These are phyloP conservation scores for Thysanoteuthis rhombus DNA, from an alignment of 2,888 invertebrate species.

Conservation along the genomic window DNA sequence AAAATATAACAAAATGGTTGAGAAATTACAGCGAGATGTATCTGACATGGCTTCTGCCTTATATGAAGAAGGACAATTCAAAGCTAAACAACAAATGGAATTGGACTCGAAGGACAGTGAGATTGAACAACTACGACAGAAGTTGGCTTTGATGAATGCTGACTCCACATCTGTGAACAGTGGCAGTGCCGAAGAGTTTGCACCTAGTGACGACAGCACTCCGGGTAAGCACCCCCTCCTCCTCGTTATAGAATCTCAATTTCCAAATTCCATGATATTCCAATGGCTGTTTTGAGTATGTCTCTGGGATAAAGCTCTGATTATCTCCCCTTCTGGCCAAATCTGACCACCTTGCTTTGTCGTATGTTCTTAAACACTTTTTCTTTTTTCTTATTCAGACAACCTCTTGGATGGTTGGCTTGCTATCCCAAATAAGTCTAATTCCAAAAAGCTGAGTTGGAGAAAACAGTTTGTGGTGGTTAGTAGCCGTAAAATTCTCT, in stretches of 20 bases:
- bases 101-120: conserved; percentile 95
- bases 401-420: conserved; percentile 89
- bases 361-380: fast-evolving
- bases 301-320: too few relatives aligned
- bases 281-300: too few relatives aligned
- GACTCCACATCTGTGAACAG: conserved; percentile 93
- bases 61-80: conserved; percentile 71
- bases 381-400: neutral
- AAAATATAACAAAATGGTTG: conserved; percentile 87
- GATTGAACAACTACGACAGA: conserved; percentile 87
- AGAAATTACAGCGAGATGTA: conserved; percentile 84
- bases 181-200: conserved; percentile 69
- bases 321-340: too few relatives aligned
- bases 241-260: too few relatives aligned
- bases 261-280: too few relatives aligned
- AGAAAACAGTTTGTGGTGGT: conserved; percentile 96
- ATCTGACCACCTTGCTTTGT: neutral
- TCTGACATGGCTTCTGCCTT: conserved; percentile 87
- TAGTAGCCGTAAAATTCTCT: conserved; percentile 94
- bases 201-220: neutral
- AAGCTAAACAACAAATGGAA: conserved; percentile 90
- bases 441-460: conserved; percentile 95
- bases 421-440: conserved; percentile 93
- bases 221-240: neutral
- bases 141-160: conserved; percentile 80